Evolutionary conservation across 2,797 vertebrate species (phyloP).

Genomic region (Sebastes cheni): DNA sequence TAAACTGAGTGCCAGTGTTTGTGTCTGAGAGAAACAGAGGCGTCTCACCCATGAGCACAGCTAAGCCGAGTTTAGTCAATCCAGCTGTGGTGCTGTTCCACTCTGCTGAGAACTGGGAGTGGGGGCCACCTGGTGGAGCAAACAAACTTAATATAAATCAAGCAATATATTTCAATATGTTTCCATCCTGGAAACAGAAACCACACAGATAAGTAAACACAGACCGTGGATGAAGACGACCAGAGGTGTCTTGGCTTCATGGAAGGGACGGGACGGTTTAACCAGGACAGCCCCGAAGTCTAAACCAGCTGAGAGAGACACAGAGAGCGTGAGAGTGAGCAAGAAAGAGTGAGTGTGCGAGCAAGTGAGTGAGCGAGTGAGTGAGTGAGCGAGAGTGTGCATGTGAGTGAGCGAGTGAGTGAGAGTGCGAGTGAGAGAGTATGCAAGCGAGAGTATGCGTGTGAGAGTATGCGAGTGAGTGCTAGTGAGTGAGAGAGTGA

Average conservation of each 20-base stretch:
- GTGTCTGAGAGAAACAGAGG: neutral
- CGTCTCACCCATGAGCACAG: slow-evolving; percentile 86
- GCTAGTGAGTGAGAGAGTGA: too few relatives aligned
- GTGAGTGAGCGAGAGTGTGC: too few relatives aligned
- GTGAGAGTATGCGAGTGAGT: too few relatives aligned
- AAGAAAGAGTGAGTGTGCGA: too few relatives aligned
- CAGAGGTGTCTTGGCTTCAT: slow-evolving; percentile 72
- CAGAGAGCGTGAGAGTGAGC: neutral
- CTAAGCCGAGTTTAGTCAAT: slow-evolving; percentile 82
- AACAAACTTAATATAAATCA: neutral
- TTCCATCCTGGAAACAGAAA: neutral
- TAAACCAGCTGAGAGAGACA: slow-evolving; percentile 72
- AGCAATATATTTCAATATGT: neutral
- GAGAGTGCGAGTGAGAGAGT: too few relatives aligned
- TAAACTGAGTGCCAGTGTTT: neutral
- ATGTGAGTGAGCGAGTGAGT: too few relatives aligned
- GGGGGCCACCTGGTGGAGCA: slow-evolving; percentile 83
- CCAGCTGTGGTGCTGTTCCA: slow-evolving; percentile 84
- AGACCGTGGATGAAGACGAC: slow-evolving; percentile 87
- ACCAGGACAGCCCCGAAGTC: slow-evolving; percentile 85
- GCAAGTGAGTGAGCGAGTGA: too few relatives aligned
- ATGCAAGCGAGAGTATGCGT: too few relatives aligned
- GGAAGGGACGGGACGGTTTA: slow-evolving; percentile 44
- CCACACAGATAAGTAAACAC: neutral
- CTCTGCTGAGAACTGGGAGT: slow-evolving; percentile 83